These are phyloP conservation scores for Danio jaintianensis DNA, from an alignment of 2,797 vertebrate species.

Conservation along the genomic window DNA sequence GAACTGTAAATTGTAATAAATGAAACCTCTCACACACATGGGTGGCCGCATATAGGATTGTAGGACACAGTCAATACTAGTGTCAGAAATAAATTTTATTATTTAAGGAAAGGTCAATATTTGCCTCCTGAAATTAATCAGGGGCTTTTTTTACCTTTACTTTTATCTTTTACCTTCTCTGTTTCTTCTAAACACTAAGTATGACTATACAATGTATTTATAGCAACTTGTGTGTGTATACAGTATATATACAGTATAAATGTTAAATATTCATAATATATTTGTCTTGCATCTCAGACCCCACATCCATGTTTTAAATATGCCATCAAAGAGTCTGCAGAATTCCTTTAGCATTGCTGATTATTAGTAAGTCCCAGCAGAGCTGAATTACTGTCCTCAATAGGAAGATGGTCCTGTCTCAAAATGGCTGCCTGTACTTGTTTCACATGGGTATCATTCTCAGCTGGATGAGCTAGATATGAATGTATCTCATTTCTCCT, in stretches of 20 bases:
- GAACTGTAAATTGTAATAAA: conserved; percentile 14
- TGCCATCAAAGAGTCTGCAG: conserved; percentile 24
- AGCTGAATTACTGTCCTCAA: conserved; percentile 35
- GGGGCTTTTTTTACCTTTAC: not conserved
- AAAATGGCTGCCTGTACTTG: conserved; percentile 50
- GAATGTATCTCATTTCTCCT: conserved; percentile 42
- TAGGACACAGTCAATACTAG: not conserved
- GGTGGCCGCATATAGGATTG: not conserved
- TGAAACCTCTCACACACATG: not conserved
- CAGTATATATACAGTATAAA: not conserved
- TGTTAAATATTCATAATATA: not conserved
- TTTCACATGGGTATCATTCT: conserved; percentile 37
- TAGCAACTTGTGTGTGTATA: not conserved
- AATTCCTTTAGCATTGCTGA: conserved; percentile 30
- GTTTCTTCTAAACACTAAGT: not conserved
- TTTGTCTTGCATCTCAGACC: not conserved
- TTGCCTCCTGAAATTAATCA: not conserved
- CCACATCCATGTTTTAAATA: not conserved
- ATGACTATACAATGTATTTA: not conserved
- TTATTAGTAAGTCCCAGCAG: conserved; percentile 30
- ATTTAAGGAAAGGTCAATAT: not conserved
- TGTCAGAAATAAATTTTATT: not conserved
- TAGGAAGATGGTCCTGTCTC: conserved; percentile 17
- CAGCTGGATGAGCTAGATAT: conserved; percentile 36
- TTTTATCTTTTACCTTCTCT: not conserved